phyloP scores from a whole-genome alignment of 2,113 vertebrate species.

The Actenoides hombroni region DNA sequence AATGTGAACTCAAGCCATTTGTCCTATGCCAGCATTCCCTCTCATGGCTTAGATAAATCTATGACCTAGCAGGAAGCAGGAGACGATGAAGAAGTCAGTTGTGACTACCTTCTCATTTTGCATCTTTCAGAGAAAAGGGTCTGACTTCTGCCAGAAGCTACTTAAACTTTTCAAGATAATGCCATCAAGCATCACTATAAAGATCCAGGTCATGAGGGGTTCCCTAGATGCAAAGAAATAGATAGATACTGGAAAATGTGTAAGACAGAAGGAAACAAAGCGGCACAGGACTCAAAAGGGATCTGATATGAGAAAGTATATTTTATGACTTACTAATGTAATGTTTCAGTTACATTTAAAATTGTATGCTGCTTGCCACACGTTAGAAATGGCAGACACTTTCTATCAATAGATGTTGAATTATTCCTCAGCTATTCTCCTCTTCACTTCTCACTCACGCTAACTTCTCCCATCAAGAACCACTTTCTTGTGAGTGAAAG shows the following conservation, averaged over 20 bases:
- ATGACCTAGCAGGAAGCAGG: not conserved
- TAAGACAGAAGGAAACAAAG: not conserved
- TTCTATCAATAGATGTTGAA: not conserved
- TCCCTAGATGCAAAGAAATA: not conserved
- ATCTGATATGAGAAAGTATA: not conserved
- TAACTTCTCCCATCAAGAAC: not conserved
- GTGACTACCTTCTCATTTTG: not conserved
- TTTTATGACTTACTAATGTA: not conserved
- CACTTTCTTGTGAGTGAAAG: not conserved
- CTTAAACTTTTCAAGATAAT: conserved; percentile 54
- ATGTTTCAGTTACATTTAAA: not conserved
- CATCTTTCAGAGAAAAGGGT: not conserved
- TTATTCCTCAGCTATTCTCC: not conserved
- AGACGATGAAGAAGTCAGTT: not conserved
- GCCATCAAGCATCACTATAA: conserved; percentile 2
- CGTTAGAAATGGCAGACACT: not conserved
- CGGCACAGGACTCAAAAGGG: not conserved
- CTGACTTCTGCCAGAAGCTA: not conserved
- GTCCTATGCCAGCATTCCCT: not conserved
- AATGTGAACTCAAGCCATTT: not conserved
- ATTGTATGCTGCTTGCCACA: not conserved
- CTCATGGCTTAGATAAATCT: not conserved
- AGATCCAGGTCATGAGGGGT: not conserved
- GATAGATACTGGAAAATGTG: not conserved
- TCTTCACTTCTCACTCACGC: not conserved